Evolutionary conservation across 2,888 invertebrate species (phyloP), one percentile per base, ranked within the genome.

Genomic region (Acanthosoma haemorrhoidale): DNA sequence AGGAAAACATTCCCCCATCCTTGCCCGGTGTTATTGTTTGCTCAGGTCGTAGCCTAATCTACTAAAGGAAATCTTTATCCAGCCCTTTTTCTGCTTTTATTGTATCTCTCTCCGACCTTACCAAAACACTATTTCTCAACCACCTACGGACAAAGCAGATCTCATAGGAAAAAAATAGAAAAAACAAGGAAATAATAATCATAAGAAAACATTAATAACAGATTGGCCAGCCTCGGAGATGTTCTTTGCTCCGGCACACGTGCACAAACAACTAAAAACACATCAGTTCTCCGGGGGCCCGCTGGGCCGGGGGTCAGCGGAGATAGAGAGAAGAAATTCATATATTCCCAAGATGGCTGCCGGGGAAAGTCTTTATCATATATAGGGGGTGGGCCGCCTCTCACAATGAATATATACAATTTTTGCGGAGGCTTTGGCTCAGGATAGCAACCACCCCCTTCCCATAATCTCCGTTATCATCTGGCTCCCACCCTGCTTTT

Each of bases 381-480:
- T 59, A 59, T 59, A 34, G 31, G 31, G 34, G 9, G 38, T 11
- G 38, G 9, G 9, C 38, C 31, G 31, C 59, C 34, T 18, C 31
- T 34, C 31, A 59, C 59, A 59, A 59, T 59, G 59, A 59, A 59
- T 59, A 59, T 59, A 59, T 59, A 59, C 59, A 59, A 59, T 59
- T 59, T 59, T 59, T 59, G 31, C 18, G 16, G 31, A 6, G 29
- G 29, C 32, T 57, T 58, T 15, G 16, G 8, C 59, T 31, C 31
- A n/a, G 38, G 38, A 11, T 8, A n/a, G n/a, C 38, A 36, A 8
- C 38, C 38, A 25, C 11, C 32, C 59, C 59, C 59, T 13, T n/a
- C 31, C 59, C 59, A 59, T 59, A 59, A 59, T 59, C 59, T 34
- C 59, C 34, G 59, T 59, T 59, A 59, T 59, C 59, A 59, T 59